These are phyloP conservation scores for Ptychochromis oligacanthus DNA, from an alignment of 2,113 vertebrate species.

Conservation along the genomic window DNA sequence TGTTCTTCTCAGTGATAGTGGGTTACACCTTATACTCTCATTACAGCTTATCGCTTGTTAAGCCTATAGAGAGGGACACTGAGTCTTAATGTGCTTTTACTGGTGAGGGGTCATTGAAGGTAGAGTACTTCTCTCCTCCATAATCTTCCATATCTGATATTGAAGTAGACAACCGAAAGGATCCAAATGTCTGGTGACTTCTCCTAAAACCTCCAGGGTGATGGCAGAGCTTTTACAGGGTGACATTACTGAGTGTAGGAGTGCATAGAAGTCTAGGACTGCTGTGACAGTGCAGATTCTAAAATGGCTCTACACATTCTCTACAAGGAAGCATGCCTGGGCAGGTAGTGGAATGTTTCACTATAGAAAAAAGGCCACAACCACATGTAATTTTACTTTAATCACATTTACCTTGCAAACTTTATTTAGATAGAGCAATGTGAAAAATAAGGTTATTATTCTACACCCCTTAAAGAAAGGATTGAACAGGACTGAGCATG, in stretches of 20 bases:
- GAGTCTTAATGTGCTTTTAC: constrained; percentile 21
- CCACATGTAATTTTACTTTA: too few relatives aligned
- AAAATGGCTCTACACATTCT: neutral
- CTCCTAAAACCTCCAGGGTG: constrained; percentile 4
- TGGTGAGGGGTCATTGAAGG: constrained; percentile 28
- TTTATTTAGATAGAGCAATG: too few relatives aligned
- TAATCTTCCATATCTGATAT: constrained; percentile 40
- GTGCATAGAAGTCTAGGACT: neutral
- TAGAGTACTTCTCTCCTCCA: constrained; percentile 15
- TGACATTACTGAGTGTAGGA: neutral
- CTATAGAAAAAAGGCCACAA: neutral
- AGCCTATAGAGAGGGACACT: neutral
- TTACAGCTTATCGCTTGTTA: constrained; percentile 33
- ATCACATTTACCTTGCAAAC: too few relatives aligned
- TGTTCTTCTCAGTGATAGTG: constrained; percentile 11
- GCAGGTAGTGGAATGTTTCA: neutral
- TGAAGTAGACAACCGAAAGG: constrained; percentile 30
- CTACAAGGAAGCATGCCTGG: neutral
- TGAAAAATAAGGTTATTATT: too few relatives aligned
- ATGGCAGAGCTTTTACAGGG: constrained; percentile 24
- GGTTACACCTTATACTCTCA: constrained; percentile 16
- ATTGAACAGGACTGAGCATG: too few relatives aligned
- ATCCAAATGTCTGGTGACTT: constrained; percentile 28
- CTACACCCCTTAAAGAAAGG: too few relatives aligned
- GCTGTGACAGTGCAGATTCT: neutral